Evolutionary conservation across 2,113 vertebrate genomes (phyloP).

Genomic region (Myotis yumanensis): DNA sequence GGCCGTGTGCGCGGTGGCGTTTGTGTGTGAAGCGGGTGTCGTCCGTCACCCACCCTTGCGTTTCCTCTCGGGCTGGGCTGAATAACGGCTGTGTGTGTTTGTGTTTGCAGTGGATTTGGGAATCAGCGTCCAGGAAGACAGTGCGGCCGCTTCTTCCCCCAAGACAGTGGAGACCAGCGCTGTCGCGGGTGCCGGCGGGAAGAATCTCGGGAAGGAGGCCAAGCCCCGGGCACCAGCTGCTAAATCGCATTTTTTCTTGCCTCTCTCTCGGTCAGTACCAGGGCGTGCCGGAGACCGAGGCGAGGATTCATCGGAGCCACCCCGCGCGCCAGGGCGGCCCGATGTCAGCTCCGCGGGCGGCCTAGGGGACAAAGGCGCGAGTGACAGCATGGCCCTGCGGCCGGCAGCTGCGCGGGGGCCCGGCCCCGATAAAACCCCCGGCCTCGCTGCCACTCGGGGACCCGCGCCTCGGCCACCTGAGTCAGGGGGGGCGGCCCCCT

Average conservation of each 20-base stretch:
- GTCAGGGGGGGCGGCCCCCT: not conserved
- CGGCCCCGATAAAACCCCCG: conserved; percentile 54
- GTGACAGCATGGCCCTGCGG: conserved; percentile 41
- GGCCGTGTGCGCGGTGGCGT: not conserved
- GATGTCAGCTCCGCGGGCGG: conserved; percentile 68
- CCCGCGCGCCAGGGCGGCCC: not conserved
- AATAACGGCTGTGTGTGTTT: conserved; percentile 77
- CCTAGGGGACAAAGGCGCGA: conserved; percentile 69
- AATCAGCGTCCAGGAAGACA: conserved; percentile 75
- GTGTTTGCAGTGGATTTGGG: conserved; percentile 82
- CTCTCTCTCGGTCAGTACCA: conserved; percentile 84
- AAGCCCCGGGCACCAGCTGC: conserved; percentile 77
- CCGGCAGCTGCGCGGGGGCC: conserved; percentile 44
- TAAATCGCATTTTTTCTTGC: conserved; percentile 78
- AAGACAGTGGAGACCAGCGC: conserved; percentile 71
- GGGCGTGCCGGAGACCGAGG: conserved; percentile 79
- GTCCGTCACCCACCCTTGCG: conserved; percentile 53
- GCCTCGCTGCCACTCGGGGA: not conserved
- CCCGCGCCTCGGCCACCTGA: not conserved
- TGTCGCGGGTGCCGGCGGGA: conserved; percentile 54
- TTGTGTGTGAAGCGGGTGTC: not conserved
- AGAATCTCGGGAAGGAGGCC: conserved; percentile 79
- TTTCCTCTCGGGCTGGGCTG: conserved; percentile 58
- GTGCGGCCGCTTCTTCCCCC: conserved; percentile 73
- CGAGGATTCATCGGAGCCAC: conserved; percentile 55